These are phyloP conservation scores for Orthosia gothica DNA, from an alignment of 2,888 invertebrate genomes.

Conservation along the genomic window DNA sequence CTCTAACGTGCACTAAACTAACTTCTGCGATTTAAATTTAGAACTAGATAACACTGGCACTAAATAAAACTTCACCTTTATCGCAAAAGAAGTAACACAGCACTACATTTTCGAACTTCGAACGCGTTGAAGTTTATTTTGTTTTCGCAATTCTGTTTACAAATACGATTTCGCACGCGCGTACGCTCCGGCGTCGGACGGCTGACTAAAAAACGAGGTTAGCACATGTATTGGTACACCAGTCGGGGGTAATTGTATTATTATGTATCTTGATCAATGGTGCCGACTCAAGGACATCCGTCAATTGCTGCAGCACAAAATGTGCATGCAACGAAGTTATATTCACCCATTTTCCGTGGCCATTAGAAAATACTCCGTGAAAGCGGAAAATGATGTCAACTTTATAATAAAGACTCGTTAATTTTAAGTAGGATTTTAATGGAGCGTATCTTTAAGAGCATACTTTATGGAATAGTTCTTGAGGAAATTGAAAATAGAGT, in stretches of 20 bases:
- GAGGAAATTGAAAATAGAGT: background rate
- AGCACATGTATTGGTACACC: constrained; percentile 33
- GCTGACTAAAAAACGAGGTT: constrained; percentile 59
- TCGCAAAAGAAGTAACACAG: background rate
- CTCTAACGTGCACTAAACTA: constrained; percentile 15
- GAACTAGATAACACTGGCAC: constrained; percentile 32
- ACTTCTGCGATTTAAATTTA: constrained; percentile 14
- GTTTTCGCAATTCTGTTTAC: constrained; percentile 47
- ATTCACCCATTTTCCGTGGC: background rate
- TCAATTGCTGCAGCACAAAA: constrained; percentile 23
- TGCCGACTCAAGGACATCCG: constrained; percentile 29
- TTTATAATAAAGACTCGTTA: constrained; percentile 39
- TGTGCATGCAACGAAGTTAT: constrained; percentile 15
- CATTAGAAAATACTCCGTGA: constrained; percentile 2
- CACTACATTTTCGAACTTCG: constrained; percentile 27
- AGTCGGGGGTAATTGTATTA: constrained; percentile 35
- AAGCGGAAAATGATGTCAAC: constrained; percentile 28
- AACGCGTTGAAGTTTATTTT: constrained; percentile 34
- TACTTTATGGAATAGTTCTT: constrained; percentile 9
- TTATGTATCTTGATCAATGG: constrained; percentile 28
- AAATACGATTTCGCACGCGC: constrained; percentile 36
- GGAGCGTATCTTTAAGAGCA: constrained; percentile 8
- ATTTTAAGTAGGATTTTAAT: constrained; percentile 26
- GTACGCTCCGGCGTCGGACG: constrained; percentile 33
- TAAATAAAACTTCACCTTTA: constrained; percentile 6